These are phyloP conservation scores for Trichopria drosophilae DNA, from an alignment of 2,888 invertebrate species.

Conservation along the genomic window DNA sequence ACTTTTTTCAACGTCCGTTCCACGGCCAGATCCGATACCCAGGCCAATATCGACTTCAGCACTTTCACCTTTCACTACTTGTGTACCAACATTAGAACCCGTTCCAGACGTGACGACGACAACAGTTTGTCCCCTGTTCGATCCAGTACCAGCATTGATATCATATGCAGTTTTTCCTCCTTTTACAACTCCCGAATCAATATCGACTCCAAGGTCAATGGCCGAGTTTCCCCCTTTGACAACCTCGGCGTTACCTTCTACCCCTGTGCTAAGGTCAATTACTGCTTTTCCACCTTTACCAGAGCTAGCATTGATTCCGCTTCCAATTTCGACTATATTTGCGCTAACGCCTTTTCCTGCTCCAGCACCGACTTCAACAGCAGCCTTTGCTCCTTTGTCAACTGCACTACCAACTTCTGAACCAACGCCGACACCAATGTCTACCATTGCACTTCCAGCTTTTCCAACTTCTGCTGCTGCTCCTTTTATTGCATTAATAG, in stretches of 20 bases:
- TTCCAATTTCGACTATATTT: not conserved
- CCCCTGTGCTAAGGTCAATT: not conserved
- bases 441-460: no score
- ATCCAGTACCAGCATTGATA: not conserved
- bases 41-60: no score
- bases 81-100: no score
- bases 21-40: no score
- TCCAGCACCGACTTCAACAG: not conserved
- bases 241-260: no score
- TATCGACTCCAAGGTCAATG: not conserved
- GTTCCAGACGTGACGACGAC: no score
- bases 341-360: not conserved
- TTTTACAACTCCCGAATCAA: not conserved
- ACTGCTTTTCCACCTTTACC: not conserved
- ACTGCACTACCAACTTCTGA: not conserved
- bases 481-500: not conserved
- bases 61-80: no score
- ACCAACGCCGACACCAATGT: not conserved
- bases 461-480: not conserved
- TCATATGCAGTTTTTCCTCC: no score
- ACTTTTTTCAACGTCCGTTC: no score
- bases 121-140: no score
- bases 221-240: not conserved
- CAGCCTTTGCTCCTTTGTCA: not conserved
- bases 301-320: conserved; percentile 6